Evolutionary conservation across 2,888 invertebrate species (phyloP), one percentile per base, ranked within the genome.

Genomic region (Epistrophe grossulariae): DNA sequence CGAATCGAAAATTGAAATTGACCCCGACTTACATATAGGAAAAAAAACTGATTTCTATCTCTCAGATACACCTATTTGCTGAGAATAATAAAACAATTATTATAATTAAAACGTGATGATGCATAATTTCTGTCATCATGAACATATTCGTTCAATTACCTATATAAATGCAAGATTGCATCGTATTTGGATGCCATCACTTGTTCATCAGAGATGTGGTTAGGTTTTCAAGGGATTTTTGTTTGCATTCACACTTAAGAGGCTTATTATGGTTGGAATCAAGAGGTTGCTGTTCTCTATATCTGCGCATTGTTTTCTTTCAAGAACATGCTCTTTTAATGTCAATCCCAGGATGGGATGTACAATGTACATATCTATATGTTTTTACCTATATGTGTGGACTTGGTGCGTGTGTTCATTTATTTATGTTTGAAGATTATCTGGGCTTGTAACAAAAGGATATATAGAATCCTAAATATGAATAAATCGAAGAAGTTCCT

Each of bases 381-480:
- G n/a, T n/a, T 31, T 31, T 6, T 31, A 31, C 5, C 31, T 31
- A 5, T 31, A 7, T 31, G 31, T 31, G 7, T 35, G 31, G 40
- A 15, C 13, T 66, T 68, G 62, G 73, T 79, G 38, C 15, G 43
- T 55, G 48, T 59, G 57, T 43, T 45, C 64, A 79, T 84, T 79
- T 79, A 76, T 79, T 84, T 84, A 71, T 38, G 45, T 66, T 76
- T 57, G 2, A 4, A 66, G 79, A 79, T 79, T 71, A 84, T 76
- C 74, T 48, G 17, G 38, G 17, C 17, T 66, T 64, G 50, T 60
- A 35, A 68, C 68, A 80, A 79, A 80, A 48, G 73, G 13, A 60
- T 31, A 59, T 31, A 59, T 35, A 50, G 55, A 40, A 35, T 31
- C 62, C 24, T 45, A 7, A 74, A 55, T 15, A 52, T 40, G 28